Conservation (phyloP, 2,113 vertebrate species). For the Hippocampus comes region DNA sequence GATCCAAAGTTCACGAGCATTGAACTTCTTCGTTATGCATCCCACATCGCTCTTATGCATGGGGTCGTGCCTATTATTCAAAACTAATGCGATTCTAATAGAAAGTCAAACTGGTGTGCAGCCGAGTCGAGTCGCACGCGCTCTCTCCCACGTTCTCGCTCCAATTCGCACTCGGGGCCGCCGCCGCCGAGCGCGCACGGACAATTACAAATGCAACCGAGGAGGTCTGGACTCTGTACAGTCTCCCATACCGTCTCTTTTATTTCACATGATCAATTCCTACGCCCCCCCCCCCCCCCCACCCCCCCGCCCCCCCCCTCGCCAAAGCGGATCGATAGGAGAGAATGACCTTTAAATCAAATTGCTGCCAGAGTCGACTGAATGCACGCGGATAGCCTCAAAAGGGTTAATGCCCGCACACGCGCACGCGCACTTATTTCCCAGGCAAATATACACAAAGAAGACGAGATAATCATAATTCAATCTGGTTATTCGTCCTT, state of each 20-base stretch:
- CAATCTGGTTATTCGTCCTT: constrained; percentile 35
- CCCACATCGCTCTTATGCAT: constrained; percentile 22
- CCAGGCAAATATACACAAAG: constrained; percentile 32
- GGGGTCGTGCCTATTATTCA: constrained; percentile 43
- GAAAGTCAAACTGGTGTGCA: constrained; percentile 44
- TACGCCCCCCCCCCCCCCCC: constrained; percentile 53
- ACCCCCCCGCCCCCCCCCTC: constrained; percentile 67
- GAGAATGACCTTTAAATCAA: constrained; percentile 80
- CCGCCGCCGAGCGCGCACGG: constrained; percentile 4
- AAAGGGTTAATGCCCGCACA: constrained; percentile 64
- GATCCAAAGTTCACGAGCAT: constrained; percentile 35
- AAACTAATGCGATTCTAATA: constrained; percentile 53
- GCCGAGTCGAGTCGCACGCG: background rate
- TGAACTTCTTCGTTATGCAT: constrained; percentile 37
- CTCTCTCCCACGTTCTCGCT: constrained; percentile 17
- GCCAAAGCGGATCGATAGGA: constrained; percentile 75
- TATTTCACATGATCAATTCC: constrained; percentile 76
- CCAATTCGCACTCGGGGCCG: constrained; percentile 42
- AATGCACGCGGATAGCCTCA: constrained; percentile 62
- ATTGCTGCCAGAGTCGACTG: constrained; percentile 73
- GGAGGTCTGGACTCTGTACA: constrained; percentile 59
- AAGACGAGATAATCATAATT: constrained; percentile 40
- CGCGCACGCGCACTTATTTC: background rate
- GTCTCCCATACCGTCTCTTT: constrained; percentile 68
- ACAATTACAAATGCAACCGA: constrained; percentile 63